These are phyloP conservation scores for Aurelia sp. DNA, from an alignment of 30 jellyfish, hydroid and myxozoan genomes.

Conservation along the genomic window DNA sequence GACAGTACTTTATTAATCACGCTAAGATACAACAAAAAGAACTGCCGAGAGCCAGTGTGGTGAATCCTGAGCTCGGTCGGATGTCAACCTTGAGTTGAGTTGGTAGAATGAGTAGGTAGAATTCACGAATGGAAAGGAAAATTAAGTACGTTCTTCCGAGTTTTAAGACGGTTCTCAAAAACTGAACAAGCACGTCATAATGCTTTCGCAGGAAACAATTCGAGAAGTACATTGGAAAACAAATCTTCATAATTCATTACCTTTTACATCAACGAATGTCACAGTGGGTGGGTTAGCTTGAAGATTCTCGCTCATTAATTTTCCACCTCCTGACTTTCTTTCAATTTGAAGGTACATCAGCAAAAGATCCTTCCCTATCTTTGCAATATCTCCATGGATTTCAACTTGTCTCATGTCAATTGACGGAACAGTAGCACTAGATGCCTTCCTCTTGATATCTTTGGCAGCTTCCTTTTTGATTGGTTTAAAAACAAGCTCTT, in stretches of 20 bases:
- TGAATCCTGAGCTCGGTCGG: no score
- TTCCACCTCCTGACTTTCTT: conserved; percentile 46
- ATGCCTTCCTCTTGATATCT: neutral
- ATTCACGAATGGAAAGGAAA: no score
- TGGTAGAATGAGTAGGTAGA: no score
- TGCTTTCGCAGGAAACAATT: no score
- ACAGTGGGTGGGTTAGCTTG: conserved; percentile 28
- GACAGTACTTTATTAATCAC: no score
- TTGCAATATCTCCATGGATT: conserved; percentile 21
- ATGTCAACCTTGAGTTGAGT: no score
- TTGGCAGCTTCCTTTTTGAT: neutral
- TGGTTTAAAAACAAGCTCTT: neutral
- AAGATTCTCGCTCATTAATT: neutral
- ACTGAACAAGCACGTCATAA: no score
- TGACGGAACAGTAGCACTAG: neutral
- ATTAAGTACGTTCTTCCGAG: no score
- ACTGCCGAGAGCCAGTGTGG: no score
- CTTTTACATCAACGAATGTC: conserved; percentile 7
- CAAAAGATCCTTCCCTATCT: neutral
- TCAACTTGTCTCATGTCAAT: conserved; percentile 5
- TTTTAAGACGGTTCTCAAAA: no score
- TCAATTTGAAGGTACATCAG: conserved; percentile 10
- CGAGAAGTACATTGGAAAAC: no score
- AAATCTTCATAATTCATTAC: neutral
- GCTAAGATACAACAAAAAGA: no score